Evolutionary conservation across 2,888 invertebrate species (phyloP).

Genomic region (Portevinia maculata): DNA sequence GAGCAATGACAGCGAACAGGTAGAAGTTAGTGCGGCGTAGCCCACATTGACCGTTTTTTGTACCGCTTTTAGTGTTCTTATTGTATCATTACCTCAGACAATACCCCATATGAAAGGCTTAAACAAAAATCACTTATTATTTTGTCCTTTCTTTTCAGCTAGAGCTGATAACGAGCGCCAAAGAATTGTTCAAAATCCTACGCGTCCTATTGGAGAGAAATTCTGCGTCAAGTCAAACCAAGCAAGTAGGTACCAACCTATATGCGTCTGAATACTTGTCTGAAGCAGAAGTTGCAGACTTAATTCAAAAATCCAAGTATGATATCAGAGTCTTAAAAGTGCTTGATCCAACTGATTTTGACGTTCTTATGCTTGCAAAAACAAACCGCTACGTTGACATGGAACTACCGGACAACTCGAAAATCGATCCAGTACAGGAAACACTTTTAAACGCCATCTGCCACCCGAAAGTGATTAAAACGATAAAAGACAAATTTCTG

Average conservation of each 20-base stretch:
- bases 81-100: too few relatives aligned
- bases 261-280: constrained; percentile 53
- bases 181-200: constrained; percentile 44
- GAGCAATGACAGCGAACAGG: too few relatives aligned
- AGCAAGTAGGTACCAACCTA: neutral
- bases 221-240: neutral
- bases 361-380: constrained; percentile 21
- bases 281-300: constrained; percentile 20
- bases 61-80: too few relatives aligned
- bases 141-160: constrained; percentile 26
- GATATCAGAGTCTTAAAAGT: constrained; percentile 16
- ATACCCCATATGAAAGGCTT: too few relatives aligned
- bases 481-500: constrained; percentile 50
- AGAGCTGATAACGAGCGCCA: constrained; percentile 12
- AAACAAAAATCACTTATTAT: neutral
- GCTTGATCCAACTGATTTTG: constrained; percentile 33
- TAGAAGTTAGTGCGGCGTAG: too few relatives aligned
- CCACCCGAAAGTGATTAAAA: constrained; percentile 50
- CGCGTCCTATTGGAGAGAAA: constrained; percentile 9
- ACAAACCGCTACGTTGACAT: constrained; percentile 28
- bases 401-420: neutral
- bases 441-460: constrained; percentile 59
- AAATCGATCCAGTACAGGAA: constrained; percentile 36
- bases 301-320: constrained; percentile 27
- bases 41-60: too few relatives aligned